Percentiles rank a stretch among this genome's conserved stretches.
Evolutionary conservation across 2,888 invertebrate genomes (phyloP).

Genomic region (Ophioninae sp.): DNA sequence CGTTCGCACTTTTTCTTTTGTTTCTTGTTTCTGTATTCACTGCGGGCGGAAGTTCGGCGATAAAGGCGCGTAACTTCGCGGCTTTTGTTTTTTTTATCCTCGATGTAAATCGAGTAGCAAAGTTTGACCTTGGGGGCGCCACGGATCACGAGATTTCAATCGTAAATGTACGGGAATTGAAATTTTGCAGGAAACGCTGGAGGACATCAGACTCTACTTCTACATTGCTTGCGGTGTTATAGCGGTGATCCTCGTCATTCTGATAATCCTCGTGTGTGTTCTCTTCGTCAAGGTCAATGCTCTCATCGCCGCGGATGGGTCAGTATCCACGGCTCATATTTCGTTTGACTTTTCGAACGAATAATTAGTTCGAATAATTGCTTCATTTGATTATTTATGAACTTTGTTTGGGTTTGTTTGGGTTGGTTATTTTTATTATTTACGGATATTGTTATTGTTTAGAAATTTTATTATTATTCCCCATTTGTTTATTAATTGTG

Average conservation of each 20-base stretch:
- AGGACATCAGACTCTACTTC: conserved; percentile 73
- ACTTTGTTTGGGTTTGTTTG: neutral
- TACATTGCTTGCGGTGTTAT: conserved; percentile 73
- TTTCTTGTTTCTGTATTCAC: conserved; percentile 32
- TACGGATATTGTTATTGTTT: neutral
- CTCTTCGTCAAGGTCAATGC: conserved; percentile 73
- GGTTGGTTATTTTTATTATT: neutral
- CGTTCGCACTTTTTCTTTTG: conserved; percentile 22
- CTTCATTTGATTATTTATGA: neutral
- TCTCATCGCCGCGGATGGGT: conserved; percentile 71
- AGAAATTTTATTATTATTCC: neutral
- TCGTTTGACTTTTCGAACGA: neutral
- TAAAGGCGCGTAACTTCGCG: conserved; percentile 5
- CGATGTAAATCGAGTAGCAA: neutral
- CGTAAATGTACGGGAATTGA: neutral
- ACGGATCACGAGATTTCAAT: neutral
- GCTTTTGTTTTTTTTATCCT: neutral
- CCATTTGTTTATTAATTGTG: neutral
- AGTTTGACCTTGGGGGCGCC: neutral
- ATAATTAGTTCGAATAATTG: too few relatives aligned
- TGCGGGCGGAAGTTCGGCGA: conserved; percentile 43
- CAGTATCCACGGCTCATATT: conserved; percentile 64
- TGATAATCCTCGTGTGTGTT: conserved; percentile 72
- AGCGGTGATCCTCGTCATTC: conserved; percentile 67
- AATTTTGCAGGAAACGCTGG: conserved; percentile 69